These are phyloP conservation scores for Typhlichthys subterraneus DNA, from an alignment of 2,797 vertebrate genomes.

Conservation along the genomic window DNA sequence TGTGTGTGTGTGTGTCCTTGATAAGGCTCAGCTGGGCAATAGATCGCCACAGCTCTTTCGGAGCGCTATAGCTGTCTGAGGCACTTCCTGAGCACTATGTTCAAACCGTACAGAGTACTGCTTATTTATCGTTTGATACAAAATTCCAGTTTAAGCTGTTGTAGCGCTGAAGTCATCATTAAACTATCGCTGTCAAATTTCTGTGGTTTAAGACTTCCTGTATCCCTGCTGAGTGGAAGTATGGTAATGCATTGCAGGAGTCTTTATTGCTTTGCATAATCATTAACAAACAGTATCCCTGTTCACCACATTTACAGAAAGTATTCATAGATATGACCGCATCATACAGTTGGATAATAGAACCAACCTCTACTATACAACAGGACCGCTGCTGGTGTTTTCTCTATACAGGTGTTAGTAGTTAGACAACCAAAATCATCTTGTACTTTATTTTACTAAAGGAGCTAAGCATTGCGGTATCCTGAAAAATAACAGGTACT, in stretches of 20 bases:
- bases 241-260: no score
- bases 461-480: no score
- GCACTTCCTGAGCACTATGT: slow-evolving; percentile 67
- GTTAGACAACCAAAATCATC: no score
- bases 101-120: slow-evolving; percentile 59
- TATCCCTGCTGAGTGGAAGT: no score
- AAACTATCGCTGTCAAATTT: slow-evolving; percentile 73
- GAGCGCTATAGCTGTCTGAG: slow-evolving; percentile 41
- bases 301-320: neutral
- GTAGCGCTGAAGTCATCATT: slow-evolving; percentile 71
- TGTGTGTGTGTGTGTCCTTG: neutral
- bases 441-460: no score
- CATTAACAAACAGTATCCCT: no score
- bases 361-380: no score
- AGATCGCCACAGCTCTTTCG: slow-evolving; percentile 16
- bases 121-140: slow-evolving; percentile 85
- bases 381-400: no score
- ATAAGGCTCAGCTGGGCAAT: slow-evolving; percentile 20
- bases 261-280: no score
- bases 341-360: neutral
- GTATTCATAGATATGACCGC: neutral
- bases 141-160: slow-evolving; percentile 67
- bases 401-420: no score
- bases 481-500: no score
- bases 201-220: neutral